phyloP scores from a whole-genome alignment of 2,888 invertebrate species.

The Cheilosia urbana region DNA sequence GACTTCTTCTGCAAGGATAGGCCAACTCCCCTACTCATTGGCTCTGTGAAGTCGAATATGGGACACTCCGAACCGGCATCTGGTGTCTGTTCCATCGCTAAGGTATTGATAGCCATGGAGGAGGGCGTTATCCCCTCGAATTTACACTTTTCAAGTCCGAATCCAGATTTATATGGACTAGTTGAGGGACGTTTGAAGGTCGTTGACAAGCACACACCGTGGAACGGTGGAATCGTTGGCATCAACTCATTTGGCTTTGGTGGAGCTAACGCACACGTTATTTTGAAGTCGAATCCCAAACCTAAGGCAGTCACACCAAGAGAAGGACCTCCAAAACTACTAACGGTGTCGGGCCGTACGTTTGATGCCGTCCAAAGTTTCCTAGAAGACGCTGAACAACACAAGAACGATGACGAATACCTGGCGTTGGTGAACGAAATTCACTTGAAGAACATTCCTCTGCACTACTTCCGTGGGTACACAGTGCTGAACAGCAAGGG shows the following conservation, averaged over 20 bases:
- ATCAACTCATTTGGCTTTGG: conserved; percentile 99
- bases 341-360: conserved; percentile 93
- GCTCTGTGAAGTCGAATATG: conserved; percentile 99
- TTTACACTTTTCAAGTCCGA: conserved; percentile 94
- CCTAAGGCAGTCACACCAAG: conserved; percentile 86
- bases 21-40: conserved; percentile 92
- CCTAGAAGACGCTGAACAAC: conserved; percentile 86
- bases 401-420: conserved; percentile 89
- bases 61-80: conserved; percentile 98
- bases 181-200: conserved; percentile 95
- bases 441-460: conserved; percentile 88
- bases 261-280: conserved; percentile 97
- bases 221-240: conserved; percentile 95
- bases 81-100: conserved; percentile 95
- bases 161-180: conserved; percentile 95
- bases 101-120: conserved; percentile 97
- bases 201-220: conserved; percentile 91
- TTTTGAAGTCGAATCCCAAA: conserved; percentile 91
- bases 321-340: conserved; percentile 87
- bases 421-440: conserved; percentile 91
- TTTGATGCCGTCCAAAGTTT: conserved; percentile 89
- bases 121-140: conserved; percentile 94
- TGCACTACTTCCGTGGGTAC: conserved; percentile 93
- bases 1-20: conserved; percentile 95
- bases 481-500: conserved; percentile 87